These are phyloP conservation scores for Penaeus japonicus DNA, from an alignment of 1,140 invertebrate species.

Conservation along the genomic window DNA sequence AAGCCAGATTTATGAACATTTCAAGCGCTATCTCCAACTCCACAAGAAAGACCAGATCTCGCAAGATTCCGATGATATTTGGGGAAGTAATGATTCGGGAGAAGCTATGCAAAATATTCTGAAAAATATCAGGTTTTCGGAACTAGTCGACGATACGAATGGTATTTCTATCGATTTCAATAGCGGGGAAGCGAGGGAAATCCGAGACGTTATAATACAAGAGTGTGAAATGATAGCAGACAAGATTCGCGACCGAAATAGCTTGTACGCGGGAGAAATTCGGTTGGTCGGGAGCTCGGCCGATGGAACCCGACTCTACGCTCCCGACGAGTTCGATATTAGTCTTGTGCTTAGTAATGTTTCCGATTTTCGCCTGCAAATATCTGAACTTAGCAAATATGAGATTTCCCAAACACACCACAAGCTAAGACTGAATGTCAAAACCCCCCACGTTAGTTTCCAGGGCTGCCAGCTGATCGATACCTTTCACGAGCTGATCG, in stretches of 20 bases:
- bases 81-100: no score
- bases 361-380: neutral
- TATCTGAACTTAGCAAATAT: neutral
- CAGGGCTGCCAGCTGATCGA: neutral
- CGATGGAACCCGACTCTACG: neutral
- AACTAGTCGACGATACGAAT: no score
- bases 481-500: neutral
- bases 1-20: neutral
- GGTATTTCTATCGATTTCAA: neutral
- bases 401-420: neutral
- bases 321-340: conserved; percentile 14
- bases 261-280: neutral
- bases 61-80: no score
- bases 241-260: neutral
- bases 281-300: neutral
- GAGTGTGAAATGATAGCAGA: neutral
- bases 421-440: neutral
- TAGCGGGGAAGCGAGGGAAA: neutral
- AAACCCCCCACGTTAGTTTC: neutral
- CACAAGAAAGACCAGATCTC: no score
- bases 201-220: neutral
- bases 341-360: neutral
- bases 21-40: no score
- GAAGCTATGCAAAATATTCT: no score
- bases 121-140: no score